Evolutionary conservation across 1,140 invertebrate genomes (phyloP), one percentile per base, ranked within the genome.

Genomic region (Melitaea cinxia): DNA sequence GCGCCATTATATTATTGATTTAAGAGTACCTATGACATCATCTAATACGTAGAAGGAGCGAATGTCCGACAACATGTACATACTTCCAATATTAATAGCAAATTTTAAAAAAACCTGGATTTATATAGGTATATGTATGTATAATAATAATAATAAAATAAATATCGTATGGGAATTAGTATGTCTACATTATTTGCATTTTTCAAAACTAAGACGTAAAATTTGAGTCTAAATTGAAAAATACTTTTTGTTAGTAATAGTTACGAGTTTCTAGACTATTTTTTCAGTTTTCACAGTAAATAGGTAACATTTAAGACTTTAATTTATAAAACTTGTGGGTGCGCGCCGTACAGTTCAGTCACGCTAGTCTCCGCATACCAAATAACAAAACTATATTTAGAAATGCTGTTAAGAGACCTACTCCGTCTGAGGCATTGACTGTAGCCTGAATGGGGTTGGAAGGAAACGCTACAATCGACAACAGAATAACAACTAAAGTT

Each of bases 381-480:
- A 79, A 58, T 65, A 35, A 55, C 50, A 59, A 54, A 55, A 33
- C 78, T 83, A 83, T 81, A 79, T 83, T 83, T 81, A 83, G 77
- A 77, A 39, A 37, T 57, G 68, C 74, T 72, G 72, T 75, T 71
- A 79, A 52, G 66, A 72, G 56, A 68, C 74, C 53, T 63, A 67
- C 58, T 45, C 33, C 61, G 24, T 65, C 70, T 73, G 61, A 65
- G 49, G 69, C 55, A 28, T 68, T 57, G 63, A 47, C 19, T 21
- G 6, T 24, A 55, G 24, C 55, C 55, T 57, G 42, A 45, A 57
- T 45, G 19, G 24, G 39, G 7, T 57, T 15, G 14, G 33, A 55
- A 55, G 53, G 53, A 39, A 55, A 55, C n/a, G 19, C 26, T 6
- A 17, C 24, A 12, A 30, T 57, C 10, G 30, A n/a, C 10, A 59